phyloP scores from a whole-genome alignment of 2,797 vertebrate species.

The Acrocephalus scirpaceus region DNA sequence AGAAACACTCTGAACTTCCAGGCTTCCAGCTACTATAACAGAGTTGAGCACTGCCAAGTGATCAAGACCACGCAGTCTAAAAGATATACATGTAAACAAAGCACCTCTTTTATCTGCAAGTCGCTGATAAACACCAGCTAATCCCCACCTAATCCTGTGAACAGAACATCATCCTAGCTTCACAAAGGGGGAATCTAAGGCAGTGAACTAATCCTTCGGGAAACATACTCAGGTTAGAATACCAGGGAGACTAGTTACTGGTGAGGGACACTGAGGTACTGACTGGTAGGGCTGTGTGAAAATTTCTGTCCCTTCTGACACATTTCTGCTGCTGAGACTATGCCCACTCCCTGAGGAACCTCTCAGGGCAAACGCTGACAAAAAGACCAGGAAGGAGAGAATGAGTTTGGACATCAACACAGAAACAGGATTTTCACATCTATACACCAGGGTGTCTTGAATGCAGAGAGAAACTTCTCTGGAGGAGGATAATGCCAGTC shows the following conservation, averaged over 20 bases:
- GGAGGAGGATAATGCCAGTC: neutral
- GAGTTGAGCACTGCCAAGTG: neutral
- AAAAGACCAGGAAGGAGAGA: neutral
- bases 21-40: neutral
- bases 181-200: neutral
- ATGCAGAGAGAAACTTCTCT: neutral
- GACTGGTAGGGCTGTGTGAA: neutral
- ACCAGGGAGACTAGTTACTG: neutral
- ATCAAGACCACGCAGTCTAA: neutral
- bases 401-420: neutral
- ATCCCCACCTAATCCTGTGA: constrained; percentile 54
- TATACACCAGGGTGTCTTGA: neutral
- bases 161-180: constrained; percentile 4
- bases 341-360: neutral
- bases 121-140: constrained; percentile 8
- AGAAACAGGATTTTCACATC: neutral
- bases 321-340: neutral
- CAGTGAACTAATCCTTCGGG: constrained; percentile 1
- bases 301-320: neutral
- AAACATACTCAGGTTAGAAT: neutral
- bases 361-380: neutral
- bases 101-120: constrained; percentile 26
- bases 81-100: neutral
- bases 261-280: neutral
- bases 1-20: neutral